Percentiles rank a stretch among this genome's conserved stretches.
These are phyloP conservation scores for Dasyprocta punctata DNA, from an alignment of 2,113 vertebrate genomes.

Conservation along the genomic window DNA sequence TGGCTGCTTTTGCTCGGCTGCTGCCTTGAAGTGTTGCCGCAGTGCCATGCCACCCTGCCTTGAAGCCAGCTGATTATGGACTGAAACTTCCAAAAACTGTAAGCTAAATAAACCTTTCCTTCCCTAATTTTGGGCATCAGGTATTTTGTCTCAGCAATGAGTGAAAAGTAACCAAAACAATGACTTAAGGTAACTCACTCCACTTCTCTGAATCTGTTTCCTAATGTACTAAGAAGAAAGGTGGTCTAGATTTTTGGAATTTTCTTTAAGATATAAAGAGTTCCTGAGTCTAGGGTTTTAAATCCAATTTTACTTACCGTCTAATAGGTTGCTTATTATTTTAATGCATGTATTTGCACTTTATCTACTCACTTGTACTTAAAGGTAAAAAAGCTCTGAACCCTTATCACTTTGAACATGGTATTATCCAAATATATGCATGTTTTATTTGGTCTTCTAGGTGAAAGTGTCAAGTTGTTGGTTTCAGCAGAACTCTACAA, in stretches of 20 bases:
- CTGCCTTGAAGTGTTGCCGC: too few relatives aligned
- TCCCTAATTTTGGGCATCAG: too few relatives aligned
- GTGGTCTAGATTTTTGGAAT: neutral
- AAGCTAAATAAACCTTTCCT: too few relatives aligned
- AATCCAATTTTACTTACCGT: slow-evolving; percentile 17
- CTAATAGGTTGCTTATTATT: slow-evolving; percentile 15
- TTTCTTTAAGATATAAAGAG: slow-evolving; percentile 22
- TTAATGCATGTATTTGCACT: neutral
- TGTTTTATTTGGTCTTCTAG: neutral
- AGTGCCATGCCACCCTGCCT: too few relatives aligned
- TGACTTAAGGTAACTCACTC: slow-evolving; percentile 31
- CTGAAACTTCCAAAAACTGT: too few relatives aligned
- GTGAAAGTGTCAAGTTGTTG: slow-evolving; percentile 19
- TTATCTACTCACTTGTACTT: neutral
- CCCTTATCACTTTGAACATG: neutral
- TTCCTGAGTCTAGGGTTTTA: neutral
- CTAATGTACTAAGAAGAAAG: neutral
- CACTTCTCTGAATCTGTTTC: neutral
- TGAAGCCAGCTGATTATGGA: too few relatives aligned
- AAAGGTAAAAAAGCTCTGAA: slow-evolving; percentile 16
- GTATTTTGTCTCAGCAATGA: too few relatives aligned
- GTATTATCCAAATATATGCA: neutral
- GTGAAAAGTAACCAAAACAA: too few relatives aligned
- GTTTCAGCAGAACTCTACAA: neutral
- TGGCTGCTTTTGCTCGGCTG: too few relatives aligned